Evolutionary conservation across 2,113 vertebrate species (phyloP).

Genomic region (Tympanuchus pallidicinctus): DNA sequence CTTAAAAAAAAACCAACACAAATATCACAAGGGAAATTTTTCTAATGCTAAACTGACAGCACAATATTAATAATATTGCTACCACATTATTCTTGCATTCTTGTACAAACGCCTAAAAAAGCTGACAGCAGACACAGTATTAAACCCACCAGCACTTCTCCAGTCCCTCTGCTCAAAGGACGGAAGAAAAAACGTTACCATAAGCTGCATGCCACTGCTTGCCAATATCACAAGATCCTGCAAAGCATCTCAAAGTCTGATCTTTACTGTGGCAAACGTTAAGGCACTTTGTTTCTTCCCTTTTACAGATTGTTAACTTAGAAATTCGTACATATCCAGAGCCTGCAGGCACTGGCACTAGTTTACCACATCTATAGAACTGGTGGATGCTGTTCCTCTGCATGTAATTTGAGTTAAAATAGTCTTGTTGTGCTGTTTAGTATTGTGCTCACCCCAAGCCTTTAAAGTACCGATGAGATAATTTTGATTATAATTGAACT

Average conservation of each 20-base stretch:
- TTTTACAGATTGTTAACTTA: background rate
- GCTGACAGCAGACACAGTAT: background rate
- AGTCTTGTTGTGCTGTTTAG: background rate
- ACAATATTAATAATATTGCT: background rate
- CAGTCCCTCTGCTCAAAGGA: background rate
- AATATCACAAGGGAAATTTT: background rate
- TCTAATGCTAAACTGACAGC: background rate
- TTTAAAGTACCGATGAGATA: background rate
- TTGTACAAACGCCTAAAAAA: background rate
- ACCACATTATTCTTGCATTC: background rate
- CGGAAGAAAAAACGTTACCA: background rate
- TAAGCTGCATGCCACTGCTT: background rate
- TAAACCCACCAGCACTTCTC: background rate
- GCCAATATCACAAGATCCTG: background rate
- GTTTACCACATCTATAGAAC: background rate
- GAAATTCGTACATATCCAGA: background rate
- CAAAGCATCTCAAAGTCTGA: background rate
- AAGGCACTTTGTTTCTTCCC: background rate
- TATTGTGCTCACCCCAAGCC: background rate
- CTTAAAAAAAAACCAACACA: background rate
- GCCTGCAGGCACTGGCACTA: background rate
- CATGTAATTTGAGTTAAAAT: background rate
- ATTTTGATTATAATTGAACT: background rate
- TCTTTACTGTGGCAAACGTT: background rate
- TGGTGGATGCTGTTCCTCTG: background rate